Base-by-base conservation (phyloP, 2,797 vertebrate genomes). In the Pyrocephalus nanus region DNA sequence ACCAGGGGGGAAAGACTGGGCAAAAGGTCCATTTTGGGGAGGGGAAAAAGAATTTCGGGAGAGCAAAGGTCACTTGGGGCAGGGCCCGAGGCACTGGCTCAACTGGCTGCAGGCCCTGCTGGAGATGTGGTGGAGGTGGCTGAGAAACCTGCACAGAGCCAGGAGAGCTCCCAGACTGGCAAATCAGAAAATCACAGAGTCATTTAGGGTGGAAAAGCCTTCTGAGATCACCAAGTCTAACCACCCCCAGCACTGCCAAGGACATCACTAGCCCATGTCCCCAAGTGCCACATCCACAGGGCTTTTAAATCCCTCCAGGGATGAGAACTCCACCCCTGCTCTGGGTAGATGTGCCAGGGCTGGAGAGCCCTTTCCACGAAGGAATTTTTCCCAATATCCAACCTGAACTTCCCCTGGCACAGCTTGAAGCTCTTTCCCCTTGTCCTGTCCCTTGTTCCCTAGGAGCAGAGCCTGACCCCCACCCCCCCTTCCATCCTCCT, bases 321-420 rank as follows among this genome's bases (percentile, higher is more conserved):
- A 3, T 6, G 29, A 29, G n/a, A 1, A 8, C 29, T 34, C 7
- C 50, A 14, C 1, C 19, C 0, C 30, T 43, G 45, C 42, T 21
- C 69, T 14, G 54, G 54, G 70, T 38, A 47, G 62, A 47, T 29
- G 19, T 6, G 67, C 57, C 79, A 62, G 48, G 66, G 1, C 21
- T 45, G n/a, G 40, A 11, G 15, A 47, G 8, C 50, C n/a, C 10
- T 53, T n/a, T 34, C 32, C 32, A 51, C 9, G 27, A 51, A 51
- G 50, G 27, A 16, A 29, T 51, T 51, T 50, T 51, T 27, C 26
- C 50, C 15, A 4, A 11, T 10, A 51, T 51, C 26, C 50, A 29
- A 29, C 15, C 26, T 51, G 50, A 29, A 29, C 50, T 15, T 29
- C 26, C 15, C 26, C 26, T 51, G 50, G 50, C 26, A 51, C 50